phyloP scores from a whole-genome alignment of 2,888 invertebrate species.

The Lamellibrachia satsuma region DNA sequence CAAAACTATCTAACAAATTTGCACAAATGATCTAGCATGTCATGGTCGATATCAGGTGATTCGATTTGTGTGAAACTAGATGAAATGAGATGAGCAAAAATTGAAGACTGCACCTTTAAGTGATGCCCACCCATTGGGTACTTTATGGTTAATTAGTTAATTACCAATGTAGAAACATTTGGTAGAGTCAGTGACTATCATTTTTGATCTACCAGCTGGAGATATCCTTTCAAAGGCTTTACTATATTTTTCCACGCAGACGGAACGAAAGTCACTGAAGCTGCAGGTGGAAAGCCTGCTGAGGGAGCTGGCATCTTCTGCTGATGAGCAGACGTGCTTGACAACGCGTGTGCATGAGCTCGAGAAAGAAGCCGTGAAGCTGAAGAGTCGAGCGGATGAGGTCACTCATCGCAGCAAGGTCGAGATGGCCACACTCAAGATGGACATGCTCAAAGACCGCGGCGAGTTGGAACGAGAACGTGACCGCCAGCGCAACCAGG shows the following conservation, averaged over 20 bases:
- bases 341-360: conserved; percentile 56
- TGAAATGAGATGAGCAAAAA: background rate
- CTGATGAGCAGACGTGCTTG: conserved; percentile 54
- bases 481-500: conserved; percentile 56
- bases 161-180: background rate
- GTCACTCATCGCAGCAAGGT: conserved; percentile 53
- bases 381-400: conserved; percentile 57
- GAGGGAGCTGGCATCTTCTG: conserved; percentile 50
- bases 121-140: background rate
- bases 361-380: conserved; percentile 57
- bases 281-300: conserved; percentile 57
- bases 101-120: background rate
- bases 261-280: conserved; percentile 59
- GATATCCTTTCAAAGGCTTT: background rate
- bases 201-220: background rate
- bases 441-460: conserved; percentile 62
- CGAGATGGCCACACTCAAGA: conserved; percentile 60
- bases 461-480: conserved; percentile 63
- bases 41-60: too few relatives aligned
- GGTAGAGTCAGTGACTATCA: background rate
- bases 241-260: conserved; percentile 42
- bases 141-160: background rate
- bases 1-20: too few relatives aligned
- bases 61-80: too few relatives aligned
- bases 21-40: too few relatives aligned